Evolutionary conservation across 2,797 vertebrate species (phyloP).

Genomic region (Acipenser oxyrinchus): DNA sequence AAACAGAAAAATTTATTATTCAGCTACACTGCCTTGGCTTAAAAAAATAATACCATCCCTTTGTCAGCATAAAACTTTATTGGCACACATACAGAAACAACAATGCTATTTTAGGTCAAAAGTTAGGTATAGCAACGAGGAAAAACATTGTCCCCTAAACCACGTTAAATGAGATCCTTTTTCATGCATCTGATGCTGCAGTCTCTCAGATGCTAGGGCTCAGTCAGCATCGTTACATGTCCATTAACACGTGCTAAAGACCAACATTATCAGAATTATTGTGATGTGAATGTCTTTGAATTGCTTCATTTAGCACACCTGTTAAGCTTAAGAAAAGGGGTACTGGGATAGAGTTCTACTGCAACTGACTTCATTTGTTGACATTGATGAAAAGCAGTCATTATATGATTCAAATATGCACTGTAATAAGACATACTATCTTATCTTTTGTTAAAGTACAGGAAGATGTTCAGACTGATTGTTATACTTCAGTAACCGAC

Average conservation of each 20-base stretch:
- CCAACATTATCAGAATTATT: conserved; percentile 45
- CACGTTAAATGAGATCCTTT: conserved; percentile 30
- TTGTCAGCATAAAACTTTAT: too few relatives aligned
- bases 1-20: too few relatives aligned
- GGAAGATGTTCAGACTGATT: too few relatives aligned
- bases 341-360: too few relatives aligned
- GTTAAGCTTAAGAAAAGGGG: conserved; percentile 15
- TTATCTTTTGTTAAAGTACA: too few relatives aligned
- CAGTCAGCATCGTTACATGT: conserved; percentile 31
- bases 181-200: conserved; percentile 44
- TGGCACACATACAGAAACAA: not conserved
- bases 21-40: too few relatives aligned
- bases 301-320: conserved; percentile 44
- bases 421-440: too few relatives aligned
- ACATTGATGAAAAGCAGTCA: too few relatives aligned
- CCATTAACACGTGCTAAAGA: conserved; percentile 70
- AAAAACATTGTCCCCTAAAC: not conserved
- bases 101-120: conserved; percentile 15
- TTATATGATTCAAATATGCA: too few relatives aligned
- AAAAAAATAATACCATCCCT: too few relatives aligned
- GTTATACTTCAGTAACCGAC: too few relatives aligned
- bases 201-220: conserved; percentile 29
- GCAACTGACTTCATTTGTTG: too few relatives aligned
- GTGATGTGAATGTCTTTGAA: conserved; percentile 58
- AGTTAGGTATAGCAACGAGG: not conserved